Percentiles rank a stretch among this genome's conserved stretches.
Evolutionary conservation across 2,113 vertebrate genomes (phyloP).

Genomic region (Phylloscopus trochiloides): DNA sequence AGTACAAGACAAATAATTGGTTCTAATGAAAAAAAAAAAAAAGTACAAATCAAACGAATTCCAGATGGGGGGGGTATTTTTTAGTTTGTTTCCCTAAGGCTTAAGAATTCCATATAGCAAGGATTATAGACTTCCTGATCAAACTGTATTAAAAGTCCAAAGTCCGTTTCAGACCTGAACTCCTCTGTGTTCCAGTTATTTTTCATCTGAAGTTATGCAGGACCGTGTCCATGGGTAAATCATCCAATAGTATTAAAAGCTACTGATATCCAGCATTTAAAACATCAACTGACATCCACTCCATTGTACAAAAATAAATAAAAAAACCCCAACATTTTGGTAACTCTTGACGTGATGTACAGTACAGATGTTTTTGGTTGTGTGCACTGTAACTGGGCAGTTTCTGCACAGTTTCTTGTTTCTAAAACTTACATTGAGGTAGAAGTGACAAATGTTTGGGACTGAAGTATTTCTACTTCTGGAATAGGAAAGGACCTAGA

Average conservation of each 20-base stretch:
- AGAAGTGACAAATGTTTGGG: background rate
- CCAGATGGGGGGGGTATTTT: background rate
- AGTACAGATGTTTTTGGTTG: background rate
- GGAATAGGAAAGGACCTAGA: background rate
- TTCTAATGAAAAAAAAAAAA: conserved; percentile 24
- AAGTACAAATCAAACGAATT: background rate
- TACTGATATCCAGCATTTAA: background rate
- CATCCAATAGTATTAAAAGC: background rate
- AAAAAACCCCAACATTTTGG: background rate
- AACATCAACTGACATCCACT: background rate
- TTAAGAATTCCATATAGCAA: background rate
- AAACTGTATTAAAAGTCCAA: background rate
- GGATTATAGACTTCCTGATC: background rate
- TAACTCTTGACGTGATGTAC: background rate
- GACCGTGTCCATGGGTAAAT: background rate
- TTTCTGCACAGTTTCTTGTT: background rate
- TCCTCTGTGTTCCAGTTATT: background rate
- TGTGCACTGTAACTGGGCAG: background rate
- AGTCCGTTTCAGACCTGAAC: background rate
- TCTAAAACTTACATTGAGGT: background rate
- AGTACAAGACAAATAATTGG: conserved; percentile 28
- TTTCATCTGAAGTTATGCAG: background rate
- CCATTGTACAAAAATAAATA: background rate
- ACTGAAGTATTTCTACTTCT: background rate
- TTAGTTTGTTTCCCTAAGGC: background rate